A percentile compares a stretch with the other conserved stretches of the same genome.
Evolutionary conservation across 2,797 vertebrate species (phyloP).

Genomic region (Erpetoichthys calabaricus): DNA sequence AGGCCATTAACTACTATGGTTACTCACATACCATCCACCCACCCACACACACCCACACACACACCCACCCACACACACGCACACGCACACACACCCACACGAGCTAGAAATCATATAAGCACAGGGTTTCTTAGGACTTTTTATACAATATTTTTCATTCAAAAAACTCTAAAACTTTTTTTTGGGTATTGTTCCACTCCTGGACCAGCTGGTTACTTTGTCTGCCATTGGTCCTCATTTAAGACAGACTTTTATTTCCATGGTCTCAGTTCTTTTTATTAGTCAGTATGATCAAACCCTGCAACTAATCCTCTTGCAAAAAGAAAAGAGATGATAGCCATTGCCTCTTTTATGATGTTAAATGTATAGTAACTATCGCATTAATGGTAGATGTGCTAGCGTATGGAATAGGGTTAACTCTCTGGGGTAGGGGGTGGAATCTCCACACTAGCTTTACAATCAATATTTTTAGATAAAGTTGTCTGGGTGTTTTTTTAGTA

Average conservation of each 20-base stretch:
- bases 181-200: conserved; percentile 11
- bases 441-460: conserved; percentile 38
- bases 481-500: conserved; percentile 34
- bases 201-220: conserved; percentile 20
- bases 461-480: conserved; percentile 39
- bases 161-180: conserved; percentile 30
- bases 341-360: conserved; percentile 48
- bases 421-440: conserved; percentile 19
- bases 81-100: too few relatives aligned
- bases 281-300: neutral
- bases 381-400: conserved; percentile 29
- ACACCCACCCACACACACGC: too few relatives aligned
- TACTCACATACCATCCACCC: conserved; percentile 13
- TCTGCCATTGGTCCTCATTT: conserved; percentile 27
- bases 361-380: conserved; percentile 35
- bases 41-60: too few relatives aligned
- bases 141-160: conserved; percentile 45
- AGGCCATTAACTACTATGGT: conserved; percentile 61
- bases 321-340: conserved; percentile 50
- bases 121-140: conserved; percentile 57
- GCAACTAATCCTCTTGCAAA: conserved; percentile 24
- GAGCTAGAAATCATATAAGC: conserved; percentile 55
- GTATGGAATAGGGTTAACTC: conserved; percentile 21
- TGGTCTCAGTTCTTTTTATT: conserved; percentile 16
- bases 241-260: conserved; percentile 21